Conservation (phyloP, 2,797 vertebrate species). For the Thamnophis elegans region DNA sequence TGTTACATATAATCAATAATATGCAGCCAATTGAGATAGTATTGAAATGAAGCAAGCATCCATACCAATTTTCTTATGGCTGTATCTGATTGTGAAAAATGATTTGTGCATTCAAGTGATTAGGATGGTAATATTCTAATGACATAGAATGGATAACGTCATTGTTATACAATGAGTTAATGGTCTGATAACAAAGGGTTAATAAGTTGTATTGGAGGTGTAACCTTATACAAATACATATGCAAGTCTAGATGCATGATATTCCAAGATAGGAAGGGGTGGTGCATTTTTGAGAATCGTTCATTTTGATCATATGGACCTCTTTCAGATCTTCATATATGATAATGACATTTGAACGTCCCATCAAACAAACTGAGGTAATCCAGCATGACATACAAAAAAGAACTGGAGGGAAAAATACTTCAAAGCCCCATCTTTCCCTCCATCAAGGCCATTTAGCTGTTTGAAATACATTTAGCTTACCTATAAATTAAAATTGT, state of each 20-base stretch:
- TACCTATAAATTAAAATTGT: not conserved
- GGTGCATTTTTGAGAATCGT: not conserved
- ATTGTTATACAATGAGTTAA: not conserved
- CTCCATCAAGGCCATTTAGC: not conserved
- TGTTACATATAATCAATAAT: rapidly evolving
- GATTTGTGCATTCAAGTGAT: not conserved
- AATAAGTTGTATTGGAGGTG: not conserved
- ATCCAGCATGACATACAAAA: not conserved
- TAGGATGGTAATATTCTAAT: not conserved
- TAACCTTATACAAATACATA: not conserved
- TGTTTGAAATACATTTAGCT: not conserved
- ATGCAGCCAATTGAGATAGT: not conserved
- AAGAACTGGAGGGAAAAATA: not conserved
- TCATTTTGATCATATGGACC: not conserved
- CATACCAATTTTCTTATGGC: not conserved
- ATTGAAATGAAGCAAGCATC: not conserved
- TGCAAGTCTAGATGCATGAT: not conserved
- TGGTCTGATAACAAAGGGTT: not conserved
- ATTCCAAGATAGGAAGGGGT: not conserved
- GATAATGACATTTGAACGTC: not conserved
- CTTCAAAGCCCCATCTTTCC: not conserved
- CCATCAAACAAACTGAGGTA: not conserved
- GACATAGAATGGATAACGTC: not conserved
- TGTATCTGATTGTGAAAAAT: not conserved
- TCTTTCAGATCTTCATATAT: not conserved